Evolutionary conservation across 2,888 invertebrate genomes (phyloP).

Genomic region (Theretra japonica): DNA sequence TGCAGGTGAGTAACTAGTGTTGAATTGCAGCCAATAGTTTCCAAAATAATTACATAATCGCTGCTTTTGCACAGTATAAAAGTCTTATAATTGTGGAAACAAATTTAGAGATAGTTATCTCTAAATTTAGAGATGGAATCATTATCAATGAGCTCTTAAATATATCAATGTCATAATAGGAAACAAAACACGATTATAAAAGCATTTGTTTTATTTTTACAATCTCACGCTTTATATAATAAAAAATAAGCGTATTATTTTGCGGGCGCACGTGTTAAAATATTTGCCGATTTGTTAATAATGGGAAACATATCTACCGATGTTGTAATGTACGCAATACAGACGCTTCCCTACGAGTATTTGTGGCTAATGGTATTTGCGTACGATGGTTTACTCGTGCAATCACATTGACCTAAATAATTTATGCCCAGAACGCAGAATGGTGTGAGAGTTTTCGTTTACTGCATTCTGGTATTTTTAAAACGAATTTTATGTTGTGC

Average conservation of each 20-base stretch:
- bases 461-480: slow-evolving; percentile 21
- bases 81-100: neutral
- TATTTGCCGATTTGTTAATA: slow-evolving; percentile 2
- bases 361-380: slow-evolving; percentile 52
- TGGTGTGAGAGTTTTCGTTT: slow-evolving; percentile 26
- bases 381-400: slow-evolving; percentile 52
- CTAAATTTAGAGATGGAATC: too few relatives aligned
- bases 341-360: slow-evolving; percentile 46
- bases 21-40: slow-evolving; percentile 14
- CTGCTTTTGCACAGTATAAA: neutral
- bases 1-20: neutral
- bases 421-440: slow-evolving; percentile 3
- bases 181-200: neutral
- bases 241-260: neutral
- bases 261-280: neutral
- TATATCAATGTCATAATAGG: too few relatives aligned
- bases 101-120: neutral
- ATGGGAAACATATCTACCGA: slow-evolving; percentile 21
- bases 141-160: too few relatives aligned
- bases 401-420: slow-evolving; percentile 64
- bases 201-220: neutral
- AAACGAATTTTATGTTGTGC: neutral
- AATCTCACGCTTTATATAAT: neutral
- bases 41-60: slow-evolving; percentile 5
- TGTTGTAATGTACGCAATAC: slow-evolving; percentile 51